These are phyloP conservation scores for Tetramorium parvispinum DNA, from an alignment of 1,140 invertebrate genomes.

Conservation along the genomic window DNA sequence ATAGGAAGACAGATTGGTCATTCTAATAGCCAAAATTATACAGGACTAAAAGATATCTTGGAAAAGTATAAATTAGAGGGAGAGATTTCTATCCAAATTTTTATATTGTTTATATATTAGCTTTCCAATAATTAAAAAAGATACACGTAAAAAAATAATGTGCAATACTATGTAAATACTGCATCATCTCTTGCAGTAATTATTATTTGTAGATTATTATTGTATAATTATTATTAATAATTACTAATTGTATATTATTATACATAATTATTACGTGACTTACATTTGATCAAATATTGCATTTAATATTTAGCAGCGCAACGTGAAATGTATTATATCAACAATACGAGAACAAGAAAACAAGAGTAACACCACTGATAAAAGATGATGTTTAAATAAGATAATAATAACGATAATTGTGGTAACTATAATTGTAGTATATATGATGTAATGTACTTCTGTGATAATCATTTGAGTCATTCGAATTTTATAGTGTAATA, in stretches of 20 bases:
- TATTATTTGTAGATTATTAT: not conserved
- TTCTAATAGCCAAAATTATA: not conserved
- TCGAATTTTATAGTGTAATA: not conserved
- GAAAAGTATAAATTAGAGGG: not conserved
- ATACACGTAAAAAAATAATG: not conserved
- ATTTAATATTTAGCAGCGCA: not conserved
- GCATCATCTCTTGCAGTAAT: not conserved
- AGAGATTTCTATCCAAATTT: not conserved
- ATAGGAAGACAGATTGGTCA: not conserved
- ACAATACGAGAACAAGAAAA: not conserved
- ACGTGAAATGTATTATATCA: not conserved
- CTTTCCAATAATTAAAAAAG: not conserved
- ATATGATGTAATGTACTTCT: not conserved
- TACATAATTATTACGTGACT: not conserved
- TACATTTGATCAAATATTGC: not conserved
- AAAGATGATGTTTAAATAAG: not conserved
- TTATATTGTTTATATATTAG: not conserved
- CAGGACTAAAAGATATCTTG: not conserved
- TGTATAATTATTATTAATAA: too few species aligned
- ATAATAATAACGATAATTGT: not conserved
- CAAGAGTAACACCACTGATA: not conserved
- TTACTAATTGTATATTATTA: too few species aligned
- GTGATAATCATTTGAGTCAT: constrained; percentile 22
- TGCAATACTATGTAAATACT: not conserved
- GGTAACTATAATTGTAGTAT: not conserved